Evolutionary conservation across 1,140 invertebrate species (phyloP).

Genomic region (Drosophila gunungcola): DNA sequence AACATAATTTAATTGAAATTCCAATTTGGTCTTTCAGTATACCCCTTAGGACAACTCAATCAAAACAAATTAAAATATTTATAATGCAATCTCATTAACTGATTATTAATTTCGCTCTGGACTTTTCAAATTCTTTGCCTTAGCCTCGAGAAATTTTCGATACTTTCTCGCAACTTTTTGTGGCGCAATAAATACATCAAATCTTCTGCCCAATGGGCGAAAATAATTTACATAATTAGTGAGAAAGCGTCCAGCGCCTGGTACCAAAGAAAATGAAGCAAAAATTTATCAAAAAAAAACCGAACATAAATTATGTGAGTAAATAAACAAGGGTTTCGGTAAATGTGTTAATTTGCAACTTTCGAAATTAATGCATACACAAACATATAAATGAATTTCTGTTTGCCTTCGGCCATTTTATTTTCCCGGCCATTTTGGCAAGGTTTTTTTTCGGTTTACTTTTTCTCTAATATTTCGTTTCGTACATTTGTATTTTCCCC

Average conservation of each 20-base stretch:
- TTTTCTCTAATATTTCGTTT: conserved; percentile 56
- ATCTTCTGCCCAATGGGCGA: conserved; percentile 29
- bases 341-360: conserved; percentile 79
- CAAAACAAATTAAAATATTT: conserved; percentile 12
- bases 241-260: conserved; percentile 41
- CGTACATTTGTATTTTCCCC: conserved; percentile 35
- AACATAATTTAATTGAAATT: too few species aligned
- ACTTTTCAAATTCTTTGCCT: conserved; percentile 2
- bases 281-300: conserved; percentile 56
- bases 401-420: conserved; percentile 61
- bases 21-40: neutral
- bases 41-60: conserved; percentile 1
- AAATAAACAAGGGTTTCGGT: conserved; percentile 53
- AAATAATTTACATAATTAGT: conserved; percentile 60
- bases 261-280: conserved; percentile 18
- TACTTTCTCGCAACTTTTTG: conserved; percentile 26
- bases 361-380: conserved; percentile 68
- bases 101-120: conserved; percentile 17
- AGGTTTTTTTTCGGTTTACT: conserved; percentile 29
- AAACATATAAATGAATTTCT: conserved; percentile 28
- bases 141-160: neutral
- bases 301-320: conserved; percentile 56
- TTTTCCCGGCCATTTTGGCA: conserved; percentile 60
- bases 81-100: conserved; percentile 30
- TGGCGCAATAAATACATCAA: conserved; percentile 25